A percentile compares a stretch with the other conserved stretches of the same genome.
These are phyloP conservation scores for Colostygia pectinataria DNA, from an alignment of 2,888 invertebrate species.

Conservation along the genomic window DNA sequence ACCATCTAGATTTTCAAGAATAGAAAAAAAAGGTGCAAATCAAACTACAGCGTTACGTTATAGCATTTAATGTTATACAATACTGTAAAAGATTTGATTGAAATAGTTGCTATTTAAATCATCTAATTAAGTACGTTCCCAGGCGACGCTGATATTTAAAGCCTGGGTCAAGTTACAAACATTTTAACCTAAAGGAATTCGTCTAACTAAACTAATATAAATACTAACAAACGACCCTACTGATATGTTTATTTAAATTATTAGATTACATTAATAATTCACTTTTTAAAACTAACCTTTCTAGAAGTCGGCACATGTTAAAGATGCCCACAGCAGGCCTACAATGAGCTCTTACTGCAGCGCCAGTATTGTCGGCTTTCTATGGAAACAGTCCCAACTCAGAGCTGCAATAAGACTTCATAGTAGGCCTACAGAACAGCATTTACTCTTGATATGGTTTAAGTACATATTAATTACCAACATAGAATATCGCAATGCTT, in stretches of 20 bases:
- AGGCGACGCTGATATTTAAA: not conserved
- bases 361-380: no score
- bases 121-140: not conserved
- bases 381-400: no score
- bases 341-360: no score
- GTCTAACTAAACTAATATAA: constrained; percentile 20
- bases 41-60: constrained; percentile 56
- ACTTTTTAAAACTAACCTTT: not conserved
- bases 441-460: no score
- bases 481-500: no score
- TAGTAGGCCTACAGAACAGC: no score
- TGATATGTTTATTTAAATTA: constrained; percentile 21
- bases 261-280: not conserved
- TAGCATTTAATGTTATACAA: constrained; percentile 50
- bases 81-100: constrained; percentile 20
- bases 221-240: constrained; percentile 12
- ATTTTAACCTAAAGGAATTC: constrained; percentile 5
- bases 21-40: constrained; percentile 50
- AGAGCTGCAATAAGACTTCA: no score
- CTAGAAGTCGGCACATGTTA: constrained; percentile 7
- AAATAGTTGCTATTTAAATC: constrained; percentile 4
- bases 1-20: constrained; percentile 18
- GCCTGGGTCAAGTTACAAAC: constrained; percentile 6
- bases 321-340: no score
- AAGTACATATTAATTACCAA: no score